Evolutionary conservation across 1,140 invertebrate genomes (phyloP), one percentile per base, ranked within the genome.

Genomic region (Popillia japonica): DNA sequence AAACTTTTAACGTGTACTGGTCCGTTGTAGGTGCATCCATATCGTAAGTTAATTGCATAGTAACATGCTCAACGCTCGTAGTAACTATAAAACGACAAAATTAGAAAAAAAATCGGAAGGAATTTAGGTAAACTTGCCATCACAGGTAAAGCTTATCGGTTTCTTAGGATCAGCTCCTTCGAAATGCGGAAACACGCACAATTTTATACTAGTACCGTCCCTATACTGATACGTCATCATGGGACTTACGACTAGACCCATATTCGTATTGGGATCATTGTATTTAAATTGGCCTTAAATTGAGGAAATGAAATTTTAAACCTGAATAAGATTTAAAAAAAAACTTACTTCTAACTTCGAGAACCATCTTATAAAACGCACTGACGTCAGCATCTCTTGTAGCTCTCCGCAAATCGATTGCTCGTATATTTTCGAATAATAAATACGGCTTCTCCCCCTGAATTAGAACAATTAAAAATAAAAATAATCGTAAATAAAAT

Each of bases 31-130:
- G 84, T 0, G 84, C 92, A 78, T 95, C 94, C 41, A 96, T 87
- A 40, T 94, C 93, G 86, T 93, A 95, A 23, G 96, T 91, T n/a
- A 96, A 92, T 83, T 96, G 95, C 78, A 93, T 89, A 83, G 97
- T 94, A 59, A 98, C 93, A 84, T 97, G 94, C 81, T 97, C 95
- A 27, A 97, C 92, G 77, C 92, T 95, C 23, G 94, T 93, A 82
- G 92, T 93, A 79, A 97, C 95, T 96, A 86, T 73, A 91, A 90
- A 86, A 84, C 83, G 83, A 76, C 82, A 59, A n/a, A n/a, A n/a
- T n/a, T n/a, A n/a, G n/a, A n/a, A n/a, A n/a, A n/a, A n/a, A n/a
- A n/a, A n/a, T n/a, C n/a, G n/a, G n/a, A n/a, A n/a, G n/a, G n/a
- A n/a, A n/a, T n/a, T n/a, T 40, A 17, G 17, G 1, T 34, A 23